These are phyloP conservation scores for Neogobius melanostomus DNA, from an alignment of 2,113 vertebrate genomes.

Conservation along the genomic window DNA sequence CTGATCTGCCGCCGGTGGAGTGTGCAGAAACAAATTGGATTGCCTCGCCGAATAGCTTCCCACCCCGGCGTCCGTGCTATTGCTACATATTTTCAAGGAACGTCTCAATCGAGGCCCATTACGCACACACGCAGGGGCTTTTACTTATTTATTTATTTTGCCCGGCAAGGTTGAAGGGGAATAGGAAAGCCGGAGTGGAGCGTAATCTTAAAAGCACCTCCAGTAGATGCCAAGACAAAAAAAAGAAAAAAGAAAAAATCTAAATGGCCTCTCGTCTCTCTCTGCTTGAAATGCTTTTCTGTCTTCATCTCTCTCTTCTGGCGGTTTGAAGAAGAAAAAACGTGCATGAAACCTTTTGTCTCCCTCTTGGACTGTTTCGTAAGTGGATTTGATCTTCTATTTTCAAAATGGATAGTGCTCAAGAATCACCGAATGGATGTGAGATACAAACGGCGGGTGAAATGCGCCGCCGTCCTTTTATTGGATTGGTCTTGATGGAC, in stretches of 20 bases:
- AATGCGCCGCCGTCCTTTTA: not conserved
- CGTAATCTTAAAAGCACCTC: conserved; percentile 64
- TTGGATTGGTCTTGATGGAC: not conserved
- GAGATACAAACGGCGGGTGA: not conserved
- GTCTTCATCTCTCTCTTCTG: conserved; percentile 18
- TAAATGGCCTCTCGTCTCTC: conserved; percentile 49
- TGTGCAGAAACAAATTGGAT: conserved; percentile 74
- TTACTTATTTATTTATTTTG: conserved; percentile 62
- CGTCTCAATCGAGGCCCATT: conserved; percentile 2
- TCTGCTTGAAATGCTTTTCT: conserved; percentile 24
- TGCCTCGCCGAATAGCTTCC: conserved; percentile 56
- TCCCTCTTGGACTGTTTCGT: not conserved
- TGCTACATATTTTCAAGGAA: conserved; percentile 56
- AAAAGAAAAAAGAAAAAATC: conserved; percentile 16
- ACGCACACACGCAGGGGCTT: conserved; percentile 49
- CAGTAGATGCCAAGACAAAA: conserved; percentile 49
- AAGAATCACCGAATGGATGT: not conserved
- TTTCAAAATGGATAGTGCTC: not conserved
- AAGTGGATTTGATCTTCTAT: conserved; percentile 1
- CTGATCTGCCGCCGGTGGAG: conserved; percentile 65
- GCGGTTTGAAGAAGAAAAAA: conserved; percentile 23
- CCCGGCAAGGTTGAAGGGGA: conserved; percentile 58
- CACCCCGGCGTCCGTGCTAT: conserved; percentile 20
- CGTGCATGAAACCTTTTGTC: not conserved
- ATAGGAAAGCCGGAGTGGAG: conserved; percentile 51